phyloP scores from a whole-genome alignment of 2,113 vertebrate species.

The Sciurus niger region DNA sequence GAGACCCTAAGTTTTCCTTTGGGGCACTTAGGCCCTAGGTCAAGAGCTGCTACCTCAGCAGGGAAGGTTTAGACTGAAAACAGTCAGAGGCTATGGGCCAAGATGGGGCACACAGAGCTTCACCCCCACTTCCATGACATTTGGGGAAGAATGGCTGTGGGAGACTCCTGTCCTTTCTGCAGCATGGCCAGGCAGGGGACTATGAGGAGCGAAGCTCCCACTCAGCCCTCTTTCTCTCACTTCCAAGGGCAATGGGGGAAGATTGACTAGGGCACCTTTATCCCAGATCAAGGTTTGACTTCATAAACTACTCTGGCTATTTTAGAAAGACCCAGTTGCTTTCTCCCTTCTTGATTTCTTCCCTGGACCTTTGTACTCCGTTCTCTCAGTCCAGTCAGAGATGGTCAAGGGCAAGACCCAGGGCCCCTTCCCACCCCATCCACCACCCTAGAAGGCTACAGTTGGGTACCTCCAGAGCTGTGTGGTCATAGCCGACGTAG shows the following conservation, averaged over 20 bases:
- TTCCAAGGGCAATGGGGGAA: neutral
- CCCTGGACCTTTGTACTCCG: neutral
- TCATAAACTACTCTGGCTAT: neutral
- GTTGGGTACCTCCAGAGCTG: constrained; percentile 84
- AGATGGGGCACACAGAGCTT: neutral
- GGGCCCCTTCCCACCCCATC: neutral
- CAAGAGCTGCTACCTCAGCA: neutral
- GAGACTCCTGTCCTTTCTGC: neutral
- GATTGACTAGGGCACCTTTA: neutral
- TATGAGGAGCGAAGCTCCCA: neutral
- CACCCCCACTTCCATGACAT: neutral
- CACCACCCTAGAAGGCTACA: neutral
- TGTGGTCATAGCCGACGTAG: constrained; percentile 78
- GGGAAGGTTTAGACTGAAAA: neutral
- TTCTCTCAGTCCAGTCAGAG: neutral
- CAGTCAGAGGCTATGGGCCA: neutral
- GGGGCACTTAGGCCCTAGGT: neutral
- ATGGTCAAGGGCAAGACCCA: neutral
- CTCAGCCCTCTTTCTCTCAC: neutral
- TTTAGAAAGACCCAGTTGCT: neutral
- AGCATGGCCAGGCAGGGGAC: neutral
- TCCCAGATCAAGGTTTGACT: neutral
- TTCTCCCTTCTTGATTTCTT: constrained; percentile 21
- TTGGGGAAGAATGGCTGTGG: neutral
- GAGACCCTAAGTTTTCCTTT: neutral